A percentile compares a stretch with the other conserved stretches of the same genome.
phyloP scores from a whole-genome alignment of 1,140 invertebrate genomes.

The Nymphalis io region DNA sequence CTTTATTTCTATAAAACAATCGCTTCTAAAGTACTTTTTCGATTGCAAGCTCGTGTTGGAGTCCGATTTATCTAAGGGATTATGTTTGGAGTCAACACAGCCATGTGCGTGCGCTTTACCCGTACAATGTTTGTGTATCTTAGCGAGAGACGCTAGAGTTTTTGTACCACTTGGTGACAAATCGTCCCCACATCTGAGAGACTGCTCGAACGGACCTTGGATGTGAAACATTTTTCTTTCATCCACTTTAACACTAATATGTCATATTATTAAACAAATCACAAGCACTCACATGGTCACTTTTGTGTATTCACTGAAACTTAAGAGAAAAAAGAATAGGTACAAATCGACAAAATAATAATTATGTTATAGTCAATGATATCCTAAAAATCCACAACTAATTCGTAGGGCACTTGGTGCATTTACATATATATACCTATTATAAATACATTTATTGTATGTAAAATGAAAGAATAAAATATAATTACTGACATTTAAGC shows the following conservation, averaged over 20 bases:
- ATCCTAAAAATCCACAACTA: no score
- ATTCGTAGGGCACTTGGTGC: no score
- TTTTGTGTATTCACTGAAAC: neutral
- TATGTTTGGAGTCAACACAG: constrained; percentile 65
- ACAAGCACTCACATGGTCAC: constrained; percentile 57
- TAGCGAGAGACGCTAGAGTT: constrained; percentile 78
- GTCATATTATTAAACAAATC: constrained; percentile 8
- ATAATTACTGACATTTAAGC: no score
- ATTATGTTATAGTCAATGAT: no score
- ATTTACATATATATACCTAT: no score
- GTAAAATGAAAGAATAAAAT: no score
- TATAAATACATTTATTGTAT: no score
- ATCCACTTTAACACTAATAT: constrained; percentile 39
- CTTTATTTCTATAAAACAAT: constrained; percentile 78
- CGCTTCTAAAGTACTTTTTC: constrained; percentile 63
- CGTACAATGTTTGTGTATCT: constrained; percentile 85
- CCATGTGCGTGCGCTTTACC: constrained; percentile 87
- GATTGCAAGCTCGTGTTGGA: constrained; percentile 76
- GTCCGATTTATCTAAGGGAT: constrained; percentile 69
- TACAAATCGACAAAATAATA: neutral
- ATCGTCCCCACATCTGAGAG: constrained; percentile 81
- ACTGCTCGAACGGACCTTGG: constrained; percentile 85
- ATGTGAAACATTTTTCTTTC: constrained; percentile 82
- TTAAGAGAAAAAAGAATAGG: neutral
- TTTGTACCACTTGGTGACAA: constrained; percentile 81